Evolutionary conservation across 2,797 vertebrate species (phyloP).

Genomic region (Periparus ater): DNA sequence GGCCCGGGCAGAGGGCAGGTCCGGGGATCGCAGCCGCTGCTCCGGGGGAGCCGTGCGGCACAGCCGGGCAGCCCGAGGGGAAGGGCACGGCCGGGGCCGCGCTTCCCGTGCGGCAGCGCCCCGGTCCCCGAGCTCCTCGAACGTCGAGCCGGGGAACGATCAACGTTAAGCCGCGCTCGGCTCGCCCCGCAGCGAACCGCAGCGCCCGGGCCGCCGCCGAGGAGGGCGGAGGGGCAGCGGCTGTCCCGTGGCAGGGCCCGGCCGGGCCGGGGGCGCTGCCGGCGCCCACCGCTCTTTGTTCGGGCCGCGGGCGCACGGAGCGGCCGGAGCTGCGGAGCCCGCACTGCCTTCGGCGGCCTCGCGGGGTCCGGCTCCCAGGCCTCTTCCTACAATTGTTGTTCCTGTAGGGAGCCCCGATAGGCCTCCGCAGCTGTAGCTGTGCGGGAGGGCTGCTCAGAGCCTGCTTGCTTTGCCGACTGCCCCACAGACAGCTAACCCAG

Average conservation of each 20-base stretch:
- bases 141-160: background rate
- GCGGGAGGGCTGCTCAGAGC: background rate
- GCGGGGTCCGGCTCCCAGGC: background rate
- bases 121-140: background rate
- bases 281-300: background rate
- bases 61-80: background rate
- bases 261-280: background rate
- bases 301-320: background rate
- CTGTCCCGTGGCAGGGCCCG: background rate
- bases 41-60: background rate
- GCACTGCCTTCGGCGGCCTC: background rate
- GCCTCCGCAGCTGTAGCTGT: background rate
- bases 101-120: background rate
- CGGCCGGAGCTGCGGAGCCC: background rate
- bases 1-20: background rate
- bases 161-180: background rate
- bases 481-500: rapidly evolving
- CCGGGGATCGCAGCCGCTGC: background rate
- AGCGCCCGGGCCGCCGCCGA: background rate
- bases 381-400: slow-evolving; percentile 41
- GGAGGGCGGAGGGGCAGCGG: background rate
- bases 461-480: rapidly evolving
- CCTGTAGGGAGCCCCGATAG: background rate
- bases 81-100: background rate
- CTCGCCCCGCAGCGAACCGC: background rate